Evolutionary conservation across 2,888 invertebrate species (phyloP).

Genomic region (Drosophila yooni): DNA sequence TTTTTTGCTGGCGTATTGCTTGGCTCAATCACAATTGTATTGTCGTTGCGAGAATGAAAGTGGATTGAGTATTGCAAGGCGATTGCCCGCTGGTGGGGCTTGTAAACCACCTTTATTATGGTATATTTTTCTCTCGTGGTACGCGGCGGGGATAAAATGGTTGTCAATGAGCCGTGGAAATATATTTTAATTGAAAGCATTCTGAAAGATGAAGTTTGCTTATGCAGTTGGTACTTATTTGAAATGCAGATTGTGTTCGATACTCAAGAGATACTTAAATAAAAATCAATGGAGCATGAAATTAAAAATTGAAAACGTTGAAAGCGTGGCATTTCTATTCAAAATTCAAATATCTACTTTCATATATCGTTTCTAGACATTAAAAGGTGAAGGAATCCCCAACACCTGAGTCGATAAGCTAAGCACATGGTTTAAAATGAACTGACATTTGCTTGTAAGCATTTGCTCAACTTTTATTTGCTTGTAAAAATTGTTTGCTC

Average conservation of each 20-base stretch:
- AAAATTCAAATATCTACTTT: background rate
- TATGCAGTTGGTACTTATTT: slow-evolving; percentile 3
- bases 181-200: slow-evolving; percentile 48
- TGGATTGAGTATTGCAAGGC: slow-evolving; percentile 29
- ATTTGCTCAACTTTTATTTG: background rate
- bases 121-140: background rate
- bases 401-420: background rate
- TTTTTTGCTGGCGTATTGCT: slow-evolving; percentile 46
- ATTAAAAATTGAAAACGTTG: background rate
- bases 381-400: background rate
- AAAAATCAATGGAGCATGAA: slow-evolving; percentile 9
- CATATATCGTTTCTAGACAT: too few relatives aligned
- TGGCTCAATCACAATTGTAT: slow-evolving; percentile 59
- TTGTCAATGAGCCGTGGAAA: slow-evolving; percentile 46
- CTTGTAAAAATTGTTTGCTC: background rate
- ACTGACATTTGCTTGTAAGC: background rate
- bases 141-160: slow-evolving; percentile 3
- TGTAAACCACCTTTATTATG: slow-evolving; percentile 39
- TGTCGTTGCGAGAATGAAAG: slow-evolving; percentile 32
- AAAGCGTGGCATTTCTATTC: background rate
- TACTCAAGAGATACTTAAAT: background rate
- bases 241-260: background rate
- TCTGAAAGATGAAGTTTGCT: background rate
- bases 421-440: background rate
- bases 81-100: slow-evolving; percentile 30